These are phyloP conservation scores for Mactromeris polynyma DNA, from an alignment of 2,888 invertebrate species.

Conservation along the genomic window DNA sequence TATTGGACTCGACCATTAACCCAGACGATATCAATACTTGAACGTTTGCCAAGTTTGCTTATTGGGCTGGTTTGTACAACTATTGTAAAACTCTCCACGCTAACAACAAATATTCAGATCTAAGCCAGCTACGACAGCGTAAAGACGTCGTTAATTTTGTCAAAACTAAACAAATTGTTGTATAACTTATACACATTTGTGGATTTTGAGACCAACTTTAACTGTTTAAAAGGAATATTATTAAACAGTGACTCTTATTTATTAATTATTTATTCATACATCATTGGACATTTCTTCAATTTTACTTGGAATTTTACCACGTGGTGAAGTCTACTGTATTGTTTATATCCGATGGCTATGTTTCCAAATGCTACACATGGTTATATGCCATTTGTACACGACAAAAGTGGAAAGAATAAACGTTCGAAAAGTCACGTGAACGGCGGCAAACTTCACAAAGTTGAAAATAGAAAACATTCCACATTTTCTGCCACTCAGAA, in stretches of 20 bases:
- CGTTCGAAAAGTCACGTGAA: slow-evolving; percentile 72
- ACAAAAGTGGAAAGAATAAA: slow-evolving; percentile 73
- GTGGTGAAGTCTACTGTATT: slow-evolving; percentile 21
- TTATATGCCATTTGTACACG: slow-evolving; percentile 85
- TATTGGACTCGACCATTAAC: slow-evolving; percentile 67
- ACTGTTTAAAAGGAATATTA: slow-evolving; percentile 12
- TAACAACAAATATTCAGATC: slow-evolving; percentile 55
- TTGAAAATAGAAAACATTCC: slow-evolving; percentile 60
- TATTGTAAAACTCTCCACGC: slow-evolving; percentile 63
- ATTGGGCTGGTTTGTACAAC: slow-evolving; percentile 75
- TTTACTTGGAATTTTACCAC: slow-evolving; percentile 19
- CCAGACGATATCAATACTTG: slow-evolving; percentile 80
- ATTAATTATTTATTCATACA: slow-evolving; percentile 1
- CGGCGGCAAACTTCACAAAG: slow-evolving; percentile 76
- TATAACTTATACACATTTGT: not conserved
- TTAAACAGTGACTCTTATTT: slow-evolving; percentile 13
- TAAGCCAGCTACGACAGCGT: slow-evolving; percentile 69
- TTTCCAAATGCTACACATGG: slow-evolving; percentile 84
- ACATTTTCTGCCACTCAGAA: slow-evolving; percentile 69
- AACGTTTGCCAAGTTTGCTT: slow-evolving; percentile 79
- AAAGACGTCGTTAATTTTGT: slow-evolving; percentile 12
- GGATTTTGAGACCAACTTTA: not conserved
- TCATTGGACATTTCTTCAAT: slow-evolving; percentile 7
- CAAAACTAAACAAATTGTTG: not conserved
- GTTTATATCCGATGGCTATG: slow-evolving; percentile 78